Conservation (phyloP, 1,140 invertebrate genomes). For the Trichonephila clavata region DNA sequence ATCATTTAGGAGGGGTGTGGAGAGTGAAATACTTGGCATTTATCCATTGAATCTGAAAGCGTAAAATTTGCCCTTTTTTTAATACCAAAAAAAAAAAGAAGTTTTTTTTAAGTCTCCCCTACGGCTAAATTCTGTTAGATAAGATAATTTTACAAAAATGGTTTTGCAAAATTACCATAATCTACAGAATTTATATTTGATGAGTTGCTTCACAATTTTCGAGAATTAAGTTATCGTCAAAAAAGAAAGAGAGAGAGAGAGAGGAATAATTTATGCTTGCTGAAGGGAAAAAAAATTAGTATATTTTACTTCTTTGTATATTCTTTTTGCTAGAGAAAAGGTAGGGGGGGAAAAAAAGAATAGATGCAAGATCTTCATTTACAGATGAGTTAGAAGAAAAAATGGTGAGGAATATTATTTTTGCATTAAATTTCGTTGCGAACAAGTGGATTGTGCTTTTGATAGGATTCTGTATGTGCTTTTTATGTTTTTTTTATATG, state of each 20-base stretch:
- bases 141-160: constrained; percentile 17
- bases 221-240: not conserved
- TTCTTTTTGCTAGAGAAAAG: not conserved
- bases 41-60: not conserved
- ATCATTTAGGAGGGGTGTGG: not conserved
- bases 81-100: not conserved
- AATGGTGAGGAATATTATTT: no score
- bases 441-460: no score
- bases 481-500: no score
- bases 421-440: no score
- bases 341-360: not conserved
- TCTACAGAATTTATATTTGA: constrained; percentile 10
- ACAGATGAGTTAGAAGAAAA: no score
- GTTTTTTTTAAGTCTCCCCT: not conserved
- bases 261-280: not conserved
- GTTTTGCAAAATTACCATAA: constrained; percentile 3
- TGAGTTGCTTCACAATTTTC: not conserved
- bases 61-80: not conserved
- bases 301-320: not conserved
- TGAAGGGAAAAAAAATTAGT: not conserved
- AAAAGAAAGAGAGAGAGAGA: not conserved
- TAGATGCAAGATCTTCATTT: not conserved
- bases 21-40: not conserved
- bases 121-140: not conserved
- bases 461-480: no score